Percentiles rank a stretch among this genome's conserved stretches.
Evolutionary conservation across 2,797 vertebrate genomes (phyloP).

Genomic region (Aratinga solstitialis): DNA sequence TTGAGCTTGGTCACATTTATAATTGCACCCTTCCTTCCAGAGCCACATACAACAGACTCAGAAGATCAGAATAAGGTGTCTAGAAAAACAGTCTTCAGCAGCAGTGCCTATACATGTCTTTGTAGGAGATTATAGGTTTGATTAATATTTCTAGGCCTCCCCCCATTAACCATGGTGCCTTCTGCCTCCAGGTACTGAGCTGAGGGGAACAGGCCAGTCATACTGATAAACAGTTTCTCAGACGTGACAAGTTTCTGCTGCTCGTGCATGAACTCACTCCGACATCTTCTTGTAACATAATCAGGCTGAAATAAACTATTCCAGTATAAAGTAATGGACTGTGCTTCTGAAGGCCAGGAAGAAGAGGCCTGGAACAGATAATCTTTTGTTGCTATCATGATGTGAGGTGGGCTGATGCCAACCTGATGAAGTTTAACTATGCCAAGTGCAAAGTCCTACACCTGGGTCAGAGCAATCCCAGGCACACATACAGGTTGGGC

Average conservation of each 20-base stretch:
- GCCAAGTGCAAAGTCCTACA: too few relatives aligned
- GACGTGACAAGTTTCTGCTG: background rate
- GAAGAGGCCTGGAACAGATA: slow-evolving; percentile 74
- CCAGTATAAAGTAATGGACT: slow-evolving; percentile 70
- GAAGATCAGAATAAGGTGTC: background rate
- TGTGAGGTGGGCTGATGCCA: too few relatives aligned
- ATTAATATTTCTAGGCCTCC: background rate
- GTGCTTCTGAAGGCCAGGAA: slow-evolving; percentile 76
- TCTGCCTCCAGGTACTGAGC: background rate
- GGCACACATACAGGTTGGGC: too few relatives aligned
- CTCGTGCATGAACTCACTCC: background rate
- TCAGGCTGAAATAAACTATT: slow-evolving; percentile 70
- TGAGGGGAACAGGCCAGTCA: background rate
- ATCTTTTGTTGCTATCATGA: slow-evolving; percentile 73
- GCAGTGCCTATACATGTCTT: background rate
- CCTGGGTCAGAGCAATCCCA: too few relatives aligned
- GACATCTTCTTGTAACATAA: slow-evolving; percentile 66
- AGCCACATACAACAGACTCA: background rate
- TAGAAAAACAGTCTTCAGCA: background rate
- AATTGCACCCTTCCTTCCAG: background rate
- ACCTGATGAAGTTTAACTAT: too few relatives aligned
- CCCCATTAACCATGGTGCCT: background rate
- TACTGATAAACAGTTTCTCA: slow-evolving; percentile 18
- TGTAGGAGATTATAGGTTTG: background rate
- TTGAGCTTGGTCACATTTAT: background rate